Percentiles rank a stretch among this genome's conserved stretches.
phyloP scores from a whole-genome alignment of 2,888 invertebrate genomes.

The Ornithoptera alexandrae region DNA sequence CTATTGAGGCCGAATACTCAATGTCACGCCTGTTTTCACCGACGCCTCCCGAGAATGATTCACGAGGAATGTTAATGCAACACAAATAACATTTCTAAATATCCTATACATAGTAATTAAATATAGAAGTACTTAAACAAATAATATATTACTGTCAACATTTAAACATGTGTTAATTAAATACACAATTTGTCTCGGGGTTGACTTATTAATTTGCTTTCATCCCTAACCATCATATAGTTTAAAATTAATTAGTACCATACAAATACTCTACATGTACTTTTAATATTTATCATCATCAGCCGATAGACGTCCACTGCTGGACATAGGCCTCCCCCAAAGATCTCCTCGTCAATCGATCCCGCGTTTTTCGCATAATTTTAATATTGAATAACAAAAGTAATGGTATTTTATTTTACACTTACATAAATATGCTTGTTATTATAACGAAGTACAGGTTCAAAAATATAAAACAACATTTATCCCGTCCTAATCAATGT shows the following conservation, averaged over 20 bases:
- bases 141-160: neutral
- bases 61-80: slow-evolving; percentile 12
- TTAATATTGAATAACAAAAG: no score
- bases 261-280: neutral
- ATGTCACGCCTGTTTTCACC: slow-evolving; percentile 19
- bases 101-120: slow-evolving; percentile 2
- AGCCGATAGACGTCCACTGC: no score
- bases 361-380: no score
- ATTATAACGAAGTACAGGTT: no score
- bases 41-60: slow-evolving; percentile 12
- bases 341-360: no score
- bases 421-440: no score
- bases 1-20: slow-evolving; percentile 27
- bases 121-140: neutral
- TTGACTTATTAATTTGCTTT: neutral
- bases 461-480: no score
- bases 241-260: neutral
- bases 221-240: neutral
- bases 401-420: no score
- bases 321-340: no score
- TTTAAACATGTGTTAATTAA: neutral
- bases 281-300: no score
- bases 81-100: slow-evolving; percentile 7
- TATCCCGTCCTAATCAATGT: no score
- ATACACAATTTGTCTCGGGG: neutral